Percentiles rank a stretch among this genome's conserved stretches.
Evolutionary conservation across 1,140 invertebrate genomes (phyloP).

Genomic region (Musca domestica): DNA sequence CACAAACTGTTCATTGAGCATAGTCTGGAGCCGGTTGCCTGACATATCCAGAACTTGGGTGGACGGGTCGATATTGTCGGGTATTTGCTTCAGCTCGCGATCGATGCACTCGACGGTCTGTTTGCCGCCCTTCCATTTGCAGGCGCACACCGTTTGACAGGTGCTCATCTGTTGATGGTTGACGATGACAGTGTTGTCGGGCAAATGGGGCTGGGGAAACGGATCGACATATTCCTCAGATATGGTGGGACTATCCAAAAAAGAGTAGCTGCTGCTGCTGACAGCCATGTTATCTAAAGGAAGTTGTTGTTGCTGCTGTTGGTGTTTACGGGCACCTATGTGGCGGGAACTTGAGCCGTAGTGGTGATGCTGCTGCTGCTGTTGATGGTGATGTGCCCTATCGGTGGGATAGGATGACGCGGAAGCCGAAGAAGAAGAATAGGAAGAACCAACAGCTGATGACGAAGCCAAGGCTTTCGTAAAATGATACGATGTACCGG

Average conservation of each 20-base stretch:
- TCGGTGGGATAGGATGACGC: conserved; percentile 10
- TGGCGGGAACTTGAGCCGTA: background rate
- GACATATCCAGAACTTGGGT: conserved; percentile 89
- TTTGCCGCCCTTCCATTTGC: conserved; percentile 92
- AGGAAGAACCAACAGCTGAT: background rate
- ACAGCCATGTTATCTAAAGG: conserved; percentile 10
- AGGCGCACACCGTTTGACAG: conserved; percentile 77
- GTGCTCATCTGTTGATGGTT: conserved; percentile 46
- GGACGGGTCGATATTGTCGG: conserved; percentile 76
- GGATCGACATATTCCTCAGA: conserved; percentile 40
- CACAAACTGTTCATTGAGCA: conserved; percentile 77
- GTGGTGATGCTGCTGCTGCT: conserved; percentile 12
- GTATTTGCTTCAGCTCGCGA: conserved; percentile 75
- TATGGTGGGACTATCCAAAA: conserved; percentile 45
- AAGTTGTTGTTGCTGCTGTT: conserved; percentile 9
- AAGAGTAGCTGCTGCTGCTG: conserved; percentile 42
- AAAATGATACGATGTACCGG: background rate
- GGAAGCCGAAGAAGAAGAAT: background rate
- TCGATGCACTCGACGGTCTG: conserved; percentile 85
- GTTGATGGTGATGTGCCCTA: background rate
- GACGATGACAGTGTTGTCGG: conserved; percentile 31
- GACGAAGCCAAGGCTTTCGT: background rate
- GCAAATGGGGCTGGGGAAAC: background rate
- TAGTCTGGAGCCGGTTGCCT: conserved; percentile 78
- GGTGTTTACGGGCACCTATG: background rate